A percentile compares a stretch with the other conserved stretches of the same genome.
Evolutionary conservation across 1,140 invertebrate species (phyloP).

Genomic region (Zaprionus taronus): DNA sequence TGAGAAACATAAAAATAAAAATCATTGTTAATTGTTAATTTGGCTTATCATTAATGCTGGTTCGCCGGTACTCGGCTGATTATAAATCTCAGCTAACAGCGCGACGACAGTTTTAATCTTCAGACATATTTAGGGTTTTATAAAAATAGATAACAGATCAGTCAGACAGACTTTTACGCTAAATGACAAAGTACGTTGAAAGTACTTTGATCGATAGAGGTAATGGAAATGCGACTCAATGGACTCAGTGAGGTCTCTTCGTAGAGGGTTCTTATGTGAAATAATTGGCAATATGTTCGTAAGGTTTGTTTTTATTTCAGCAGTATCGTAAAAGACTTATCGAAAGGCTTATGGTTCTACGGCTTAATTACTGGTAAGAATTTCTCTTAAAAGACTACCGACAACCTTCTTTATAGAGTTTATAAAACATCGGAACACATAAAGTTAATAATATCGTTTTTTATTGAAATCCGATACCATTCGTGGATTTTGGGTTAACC

Average conservation of each 20-base stretch:
- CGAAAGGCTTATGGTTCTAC: constrained; percentile 41
- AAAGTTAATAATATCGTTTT: constrained; percentile 49
- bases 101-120: constrained; percentile 30
- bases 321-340: constrained; percentile 46
- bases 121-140: constrained; percentile 11
- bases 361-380: constrained; percentile 29
- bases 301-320: neutral
- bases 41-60: constrained; percentile 23
- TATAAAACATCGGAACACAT: constrained; percentile 44
- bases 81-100: constrained; percentile 13
- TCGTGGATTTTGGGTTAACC: constrained; percentile 32
- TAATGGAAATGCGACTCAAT: neutral
- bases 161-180: constrained; percentile 1
- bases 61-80: constrained; percentile 14
- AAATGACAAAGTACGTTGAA: constrained; percentile 22
- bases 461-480: constrained; percentile 39
- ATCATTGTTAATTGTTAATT: neutral
- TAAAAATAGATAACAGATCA: constrained; percentile 20
- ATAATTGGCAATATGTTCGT: neutral
- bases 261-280: neutral
- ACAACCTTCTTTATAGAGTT: constrained; percentile 56
- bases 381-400: constrained; percentile 50
- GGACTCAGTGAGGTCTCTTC: neutral
- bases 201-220: constrained; percentile 12
- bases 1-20: constrained; percentile 42